Percentiles rank a stretch among this genome's conserved stretches.
These are phyloP conservation scores for Hirtodrosophila confusa DNA, from an alignment of 2,888 invertebrate genomes.

Conservation along the genomic window DNA sequence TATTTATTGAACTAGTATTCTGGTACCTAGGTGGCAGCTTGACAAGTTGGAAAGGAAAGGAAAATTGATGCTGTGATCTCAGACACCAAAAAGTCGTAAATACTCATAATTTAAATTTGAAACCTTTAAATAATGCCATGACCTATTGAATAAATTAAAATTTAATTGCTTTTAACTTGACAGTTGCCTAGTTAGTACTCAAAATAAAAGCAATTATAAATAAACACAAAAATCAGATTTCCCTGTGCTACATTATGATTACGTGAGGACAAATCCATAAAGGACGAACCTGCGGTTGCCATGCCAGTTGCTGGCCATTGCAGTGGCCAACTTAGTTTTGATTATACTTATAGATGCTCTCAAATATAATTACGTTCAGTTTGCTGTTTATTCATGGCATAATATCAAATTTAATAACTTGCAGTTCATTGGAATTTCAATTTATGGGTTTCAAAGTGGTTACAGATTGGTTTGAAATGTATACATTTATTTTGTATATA, in stretches of 20 bases:
- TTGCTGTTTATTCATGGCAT: background rate
- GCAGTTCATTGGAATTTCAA: slow-evolving; percentile 26
- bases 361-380: slow-evolving; percentile 8
- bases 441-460: slow-evolving; percentile 12
- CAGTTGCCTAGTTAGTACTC: slow-evolving; percentile 9
- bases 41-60: slow-evolving; percentile 6
- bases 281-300: slow-evolving; percentile 50
- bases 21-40: slow-evolving; percentile 1
- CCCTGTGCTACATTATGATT: slow-evolving; percentile 1
- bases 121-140: slow-evolving; percentile 5
- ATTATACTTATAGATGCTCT: slow-evolving; percentile 23
- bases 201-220: slow-evolving; percentile 62
- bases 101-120: background rate
- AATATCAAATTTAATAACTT: slow-evolving; percentile 21
- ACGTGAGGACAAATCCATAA: slow-evolving; percentile 7
- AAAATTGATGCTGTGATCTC: too few relatives aligned
- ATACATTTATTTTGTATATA: too few relatives aligned
- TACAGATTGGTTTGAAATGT: background rate
- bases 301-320: slow-evolving; percentile 48
- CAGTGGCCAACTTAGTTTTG: slow-evolving; percentile 14
- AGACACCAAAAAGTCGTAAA: too few relatives aligned
- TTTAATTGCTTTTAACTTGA: slow-evolving; percentile 13
- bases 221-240: slow-evolving; percentile 31
- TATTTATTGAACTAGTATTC: too few relatives aligned
- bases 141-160: slow-evolving; percentile 13